Evolutionary conservation across 1,140 invertebrate genomes (phyloP), one percentile per base, ranked within the genome.

Genomic region (Contarinia nasturtii): DNA sequence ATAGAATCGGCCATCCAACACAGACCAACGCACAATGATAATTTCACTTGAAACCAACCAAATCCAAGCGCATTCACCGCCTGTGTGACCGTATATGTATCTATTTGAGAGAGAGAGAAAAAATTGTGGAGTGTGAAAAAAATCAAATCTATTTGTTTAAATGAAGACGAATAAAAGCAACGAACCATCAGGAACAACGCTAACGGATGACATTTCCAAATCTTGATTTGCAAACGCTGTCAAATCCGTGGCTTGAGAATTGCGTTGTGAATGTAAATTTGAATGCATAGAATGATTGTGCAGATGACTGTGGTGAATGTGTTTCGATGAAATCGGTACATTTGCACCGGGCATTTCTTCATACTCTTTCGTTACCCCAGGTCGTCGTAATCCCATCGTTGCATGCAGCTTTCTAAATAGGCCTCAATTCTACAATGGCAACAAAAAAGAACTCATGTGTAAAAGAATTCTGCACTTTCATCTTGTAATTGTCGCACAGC

Each of bases 1-100:
- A 96, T 95, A 37, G 88, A 91, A 65, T 97, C 92, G 22, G 91
- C 86, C 90, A 94, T 95, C 90, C 91, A 87, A 58, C 86, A 89
- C 4, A 90, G 66, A 1, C 86, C 86, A 33, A 86, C 88, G 55
- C 85, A 81, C 15, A 89, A 67, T 1, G 85, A 88, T 17, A 89
- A 58, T 58, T 92, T 91, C 0, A 94, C 77, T 79, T 95, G 92
- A 65, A 95, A 95, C 70, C 82, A 88, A 18, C 92, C 92, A 74
- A 96, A 96, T 7, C 92, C 92, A 49, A 95, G 72, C 2, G 82
- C 76, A 71, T 95, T 93, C n/a, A 96, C 88, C 44, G 90, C 90
- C 66, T 94, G 86, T 53, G 88, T 85, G 1, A 94, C 84, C 33
- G 90, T 95, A 60, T 82, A 95, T n/a, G 86, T 87, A 67, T 91